These are phyloP conservation scores for Diplolepis rosae DNA, from an alignment of 2,888 invertebrate species.

Conservation along the genomic window DNA sequence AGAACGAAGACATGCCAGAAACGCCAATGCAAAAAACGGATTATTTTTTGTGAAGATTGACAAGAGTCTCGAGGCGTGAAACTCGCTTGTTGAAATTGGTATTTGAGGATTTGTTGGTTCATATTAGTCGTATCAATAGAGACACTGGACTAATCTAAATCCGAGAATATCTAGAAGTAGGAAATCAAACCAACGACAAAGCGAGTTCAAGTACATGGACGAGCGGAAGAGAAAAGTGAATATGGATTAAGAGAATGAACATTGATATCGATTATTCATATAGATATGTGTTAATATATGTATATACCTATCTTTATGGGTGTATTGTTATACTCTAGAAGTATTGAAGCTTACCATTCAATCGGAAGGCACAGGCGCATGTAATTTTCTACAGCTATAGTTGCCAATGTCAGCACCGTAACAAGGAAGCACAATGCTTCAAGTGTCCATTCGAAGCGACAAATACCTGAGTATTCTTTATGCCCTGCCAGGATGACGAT, in stretches of 20 bases:
- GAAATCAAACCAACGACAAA: neutral
- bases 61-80: neutral
- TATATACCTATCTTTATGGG: neutral
- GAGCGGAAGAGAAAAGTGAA: neutral
- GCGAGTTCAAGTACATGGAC: neutral
- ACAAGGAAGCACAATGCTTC: constrained; percentile 81
- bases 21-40: too few species aligned
- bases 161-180: neutral
- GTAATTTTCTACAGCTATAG: constrained; percentile 81
- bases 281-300: neutral
- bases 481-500: constrained; percentile 82
- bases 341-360: constrained; percentile 68
- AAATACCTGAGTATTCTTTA: constrained; percentile 76
- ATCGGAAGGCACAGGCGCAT: constrained; percentile 78
- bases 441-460: constrained; percentile 81
- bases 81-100: neutral
- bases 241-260: neutral
- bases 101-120: neutral
- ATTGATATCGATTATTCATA: neutral
- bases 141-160: neutral
- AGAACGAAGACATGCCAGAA: too few species aligned
- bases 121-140: neutral
- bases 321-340: neutral
- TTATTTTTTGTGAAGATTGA: neutral
- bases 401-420: constrained; percentile 78